Base-by-base conservation (phyloP, 1,140 invertebrate species). In the Branchinecta lynchi region DNA sequence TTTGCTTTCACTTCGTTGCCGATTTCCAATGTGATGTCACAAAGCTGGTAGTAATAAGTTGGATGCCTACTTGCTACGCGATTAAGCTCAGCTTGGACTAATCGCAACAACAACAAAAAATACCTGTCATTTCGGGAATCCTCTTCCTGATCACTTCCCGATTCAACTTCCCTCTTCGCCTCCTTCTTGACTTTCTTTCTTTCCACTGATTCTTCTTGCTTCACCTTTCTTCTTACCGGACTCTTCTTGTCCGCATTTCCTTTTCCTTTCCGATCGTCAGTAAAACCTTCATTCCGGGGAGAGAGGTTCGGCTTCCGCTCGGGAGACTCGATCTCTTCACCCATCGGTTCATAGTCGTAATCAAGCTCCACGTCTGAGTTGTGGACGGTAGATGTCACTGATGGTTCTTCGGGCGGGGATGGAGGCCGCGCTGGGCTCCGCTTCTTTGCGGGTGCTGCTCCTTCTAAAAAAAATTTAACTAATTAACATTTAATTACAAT, bases 301-400 rank as follows among this genome's bases (percentile, higher is more conserved):
- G 12, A 15, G 51, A 12, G 32, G 32, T 32, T 32, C 32, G 32
- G 32, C 32, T 32, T 32, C 2, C 17, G 51, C 17, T 60, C 51
- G 3, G 51, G 51, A 20, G 51, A 15, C 12, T 60, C 51, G 17
- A 60, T 20, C 17, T 60, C 51, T 60, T 60, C 51, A 60, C 17
- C 17, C 12, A 60, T 12, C 12, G 51, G 17, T 60, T 60, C 51
- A 6, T 60, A 60, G 12, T 60, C 51, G 17, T 60, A 60, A 20
- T 60, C 51, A 60, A 60, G 51, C 51, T 60, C 51, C 51, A 60
- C 12, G 12, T 60, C 51, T 3, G 51, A 60, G 51, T 60, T 60
- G 17, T 60, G 51, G 51, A 60, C 51, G 2, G 51, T 60, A 15
- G 51, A 60, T 15, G 51, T 60, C 12, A 60, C 51, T 15, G 51